Evolutionary conservation across 2,797 vertebrate genomes (phyloP).

Genomic region (Alexandromys oeconomus): DNA sequence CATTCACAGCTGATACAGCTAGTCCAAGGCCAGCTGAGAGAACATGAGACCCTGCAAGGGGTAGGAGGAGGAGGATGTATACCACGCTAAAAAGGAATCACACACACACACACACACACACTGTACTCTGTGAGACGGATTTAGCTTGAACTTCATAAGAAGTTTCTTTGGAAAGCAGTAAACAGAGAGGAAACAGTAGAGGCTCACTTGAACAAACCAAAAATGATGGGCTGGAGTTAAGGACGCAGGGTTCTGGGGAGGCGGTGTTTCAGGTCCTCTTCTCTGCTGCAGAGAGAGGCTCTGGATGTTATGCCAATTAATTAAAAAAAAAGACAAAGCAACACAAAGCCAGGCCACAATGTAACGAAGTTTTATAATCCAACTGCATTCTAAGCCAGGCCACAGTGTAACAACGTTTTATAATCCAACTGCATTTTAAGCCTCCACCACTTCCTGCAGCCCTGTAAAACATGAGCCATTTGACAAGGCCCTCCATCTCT

Average conservation of each 20-base stretch:
- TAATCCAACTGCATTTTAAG: neutral
- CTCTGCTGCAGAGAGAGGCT: slow-evolving; percentile 66
- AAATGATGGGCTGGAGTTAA: slow-evolving; percentile 44
- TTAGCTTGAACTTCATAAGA: slow-evolving; percentile 35
- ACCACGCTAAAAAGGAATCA: neutral
- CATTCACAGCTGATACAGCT: neutral
- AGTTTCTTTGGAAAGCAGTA: slow-evolving; percentile 62
- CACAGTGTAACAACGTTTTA: neutral
- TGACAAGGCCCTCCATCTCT: neutral
- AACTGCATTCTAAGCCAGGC: neutral
- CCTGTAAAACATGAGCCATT: neutral
- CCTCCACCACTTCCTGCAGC: neutral
- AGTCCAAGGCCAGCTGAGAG: neutral
- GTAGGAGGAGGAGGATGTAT: too few relatives aligned
- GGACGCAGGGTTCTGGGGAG: slow-evolving; percentile 63
- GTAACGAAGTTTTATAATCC: neutral
- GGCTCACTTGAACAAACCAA: slow-evolving; percentile 33
- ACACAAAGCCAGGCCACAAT: slow-evolving; percentile 51
- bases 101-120: neutral
- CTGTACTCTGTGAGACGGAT: neutral
- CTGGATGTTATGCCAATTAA: slow-evolving; percentile 74
- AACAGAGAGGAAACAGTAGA: slow-evolving; percentile 53
- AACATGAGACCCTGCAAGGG: neutral
- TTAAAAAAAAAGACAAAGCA: slow-evolving; percentile 48
- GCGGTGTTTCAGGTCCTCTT: slow-evolving; percentile 55